A percentile compares a stretch with the other conserved stretches of the same genome.
These are phyloP conservation scores for Rotaria socialis DNA, from an alignment of 2,888 invertebrate species.

Conservation along the genomic window DNA sequence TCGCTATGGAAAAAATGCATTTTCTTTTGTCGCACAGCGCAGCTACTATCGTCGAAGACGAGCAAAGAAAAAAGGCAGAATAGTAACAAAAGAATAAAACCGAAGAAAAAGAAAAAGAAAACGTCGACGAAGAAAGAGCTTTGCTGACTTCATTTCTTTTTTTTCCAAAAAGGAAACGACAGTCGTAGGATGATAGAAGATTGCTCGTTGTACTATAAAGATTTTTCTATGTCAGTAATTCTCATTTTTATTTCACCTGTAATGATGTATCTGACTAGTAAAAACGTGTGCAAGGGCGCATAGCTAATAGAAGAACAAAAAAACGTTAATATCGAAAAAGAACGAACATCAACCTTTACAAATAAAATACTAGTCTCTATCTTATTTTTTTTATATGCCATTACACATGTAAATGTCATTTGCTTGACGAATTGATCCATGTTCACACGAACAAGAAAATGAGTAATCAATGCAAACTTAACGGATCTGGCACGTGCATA, in stretches of 20 bases:
- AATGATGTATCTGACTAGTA: neutral
- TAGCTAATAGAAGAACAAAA: neutral
- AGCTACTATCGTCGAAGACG: neutral
- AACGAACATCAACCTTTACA: neutral
- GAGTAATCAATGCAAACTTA: neutral
- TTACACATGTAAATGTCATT: slow-evolving; percentile 9
- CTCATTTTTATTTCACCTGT: neutral
- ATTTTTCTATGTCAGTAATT: neutral
- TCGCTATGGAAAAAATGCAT: neutral
- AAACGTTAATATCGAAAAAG: neutral
- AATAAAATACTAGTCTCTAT: neutral
- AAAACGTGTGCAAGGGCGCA: neutral
- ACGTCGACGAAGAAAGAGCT: neutral
- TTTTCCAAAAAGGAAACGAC: neutral
- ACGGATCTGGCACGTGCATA: neutral
- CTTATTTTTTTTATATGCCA: neutral
- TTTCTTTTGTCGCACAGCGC: neutral
- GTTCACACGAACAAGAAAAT: neutral
- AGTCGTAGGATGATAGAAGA: neutral
- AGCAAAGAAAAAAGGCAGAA: slow-evolving; percentile 1
- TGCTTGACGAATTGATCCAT: neutral
- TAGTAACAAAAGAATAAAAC: neutral
- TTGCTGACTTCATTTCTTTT: too few species aligned
- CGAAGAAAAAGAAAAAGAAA: neutral
- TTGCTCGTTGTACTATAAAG: neutral